These are phyloP conservation scores for Osmoderma eremita DNA, from an alignment of 2,888 invertebrate genomes.

Conservation along the genomic window DNA sequence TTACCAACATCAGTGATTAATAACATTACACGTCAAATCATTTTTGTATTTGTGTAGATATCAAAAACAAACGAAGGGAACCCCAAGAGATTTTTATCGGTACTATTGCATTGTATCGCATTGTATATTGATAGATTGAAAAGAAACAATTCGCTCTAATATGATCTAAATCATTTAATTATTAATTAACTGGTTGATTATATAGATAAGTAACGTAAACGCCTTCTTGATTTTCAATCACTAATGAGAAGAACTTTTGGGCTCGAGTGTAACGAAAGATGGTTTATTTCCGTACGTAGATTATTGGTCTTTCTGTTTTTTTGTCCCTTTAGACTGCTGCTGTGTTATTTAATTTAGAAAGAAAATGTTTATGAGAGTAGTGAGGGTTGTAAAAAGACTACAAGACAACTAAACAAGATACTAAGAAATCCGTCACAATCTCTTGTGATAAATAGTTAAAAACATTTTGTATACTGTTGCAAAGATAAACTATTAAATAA, in stretches of 20 bases:
- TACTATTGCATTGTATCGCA: slow-evolving; percentile 5
- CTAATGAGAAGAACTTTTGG: slow-evolving; percentile 2
- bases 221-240: slow-evolving; percentile 6
- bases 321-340: neutral
- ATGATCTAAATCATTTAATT: slow-evolving; percentile 7
- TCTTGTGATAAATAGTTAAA: slow-evolving; percentile 57
- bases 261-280: neutral
- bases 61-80: too few relatives aligned
- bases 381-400: slow-evolving; percentile 25
- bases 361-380: slow-evolving; percentile 20
- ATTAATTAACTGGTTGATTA: slow-evolving; percentile 19
- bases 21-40: too few relatives aligned
- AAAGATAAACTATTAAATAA: slow-evolving; percentile 48
- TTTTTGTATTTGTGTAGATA: too few relatives aligned
- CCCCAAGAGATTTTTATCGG: neutral
- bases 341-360: neutral
- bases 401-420: slow-evolving; percentile 25
- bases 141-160: slow-evolving; percentile 19
- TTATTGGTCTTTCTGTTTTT: neutral
- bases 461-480: slow-evolving; percentile 61
- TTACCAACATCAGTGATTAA: too few relatives aligned
- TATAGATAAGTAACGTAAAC: neutral
- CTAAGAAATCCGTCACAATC: slow-evolving; percentile 58
- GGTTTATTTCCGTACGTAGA: neutral
- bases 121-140: slow-evolving; percentile 1